phyloP scores from a whole-genome alignment of 2,797 vertebrate species.

The Catamblyrhynchus diadema region DNA sequence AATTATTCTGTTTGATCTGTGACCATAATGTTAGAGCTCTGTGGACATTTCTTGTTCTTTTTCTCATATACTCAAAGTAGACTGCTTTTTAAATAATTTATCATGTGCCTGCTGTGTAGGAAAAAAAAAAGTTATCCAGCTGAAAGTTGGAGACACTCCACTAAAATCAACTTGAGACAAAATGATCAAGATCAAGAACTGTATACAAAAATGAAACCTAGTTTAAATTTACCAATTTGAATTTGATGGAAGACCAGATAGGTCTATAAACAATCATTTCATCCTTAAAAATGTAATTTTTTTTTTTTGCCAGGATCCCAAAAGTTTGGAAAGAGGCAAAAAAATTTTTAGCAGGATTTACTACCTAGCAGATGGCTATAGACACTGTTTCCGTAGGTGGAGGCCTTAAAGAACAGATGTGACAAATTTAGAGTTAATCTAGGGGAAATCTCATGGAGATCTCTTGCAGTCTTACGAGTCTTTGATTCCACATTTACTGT shows the following conservation, averaged over 20 bases:
- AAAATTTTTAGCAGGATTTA: background rate
- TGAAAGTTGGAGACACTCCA: background rate
- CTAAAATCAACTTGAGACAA: background rate
- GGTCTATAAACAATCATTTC: background rate
- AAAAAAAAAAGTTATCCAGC: background rate
- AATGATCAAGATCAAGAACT: background rate
- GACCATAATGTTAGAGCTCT: background rate
- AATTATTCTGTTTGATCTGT: slow-evolving; percentile 27
- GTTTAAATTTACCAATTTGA: background rate
- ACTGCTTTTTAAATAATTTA: background rate
- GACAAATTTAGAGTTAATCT: background rate
- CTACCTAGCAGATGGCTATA: background rate
- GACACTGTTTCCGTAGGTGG: background rate
- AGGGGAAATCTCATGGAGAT: background rate
- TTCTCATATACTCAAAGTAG: background rate
- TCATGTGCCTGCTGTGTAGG: background rate
- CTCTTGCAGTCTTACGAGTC: background rate
- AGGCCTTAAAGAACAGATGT: background rate
- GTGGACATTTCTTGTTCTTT: background rate
- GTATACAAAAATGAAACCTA: background rate
- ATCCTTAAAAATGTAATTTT: background rate
- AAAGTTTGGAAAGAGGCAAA: background rate
- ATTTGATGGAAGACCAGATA: background rate
- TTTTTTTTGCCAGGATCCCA: background rate
- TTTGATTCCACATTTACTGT: background rate